Percentiles rank a stretch among this genome's conserved stretches.
Conservation (phyloP, 2,797 vertebrate species). For the Melanotaenia parkinsoni region DNA sequence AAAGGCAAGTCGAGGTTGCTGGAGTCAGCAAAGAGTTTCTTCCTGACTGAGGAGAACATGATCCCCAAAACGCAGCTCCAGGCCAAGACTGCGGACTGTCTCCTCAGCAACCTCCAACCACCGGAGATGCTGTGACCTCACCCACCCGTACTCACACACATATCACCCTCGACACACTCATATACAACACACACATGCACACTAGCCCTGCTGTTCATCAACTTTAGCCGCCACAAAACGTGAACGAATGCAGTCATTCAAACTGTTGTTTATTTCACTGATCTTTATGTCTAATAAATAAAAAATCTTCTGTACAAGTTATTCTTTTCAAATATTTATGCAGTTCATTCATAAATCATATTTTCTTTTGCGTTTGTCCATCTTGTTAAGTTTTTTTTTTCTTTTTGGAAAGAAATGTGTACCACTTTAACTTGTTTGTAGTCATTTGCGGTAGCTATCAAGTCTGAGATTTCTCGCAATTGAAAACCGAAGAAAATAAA, state of each 20-base stretch:
- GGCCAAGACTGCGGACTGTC: constrained; percentile 63
- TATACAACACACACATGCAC: neutral
- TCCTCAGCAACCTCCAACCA: constrained; percentile 47
- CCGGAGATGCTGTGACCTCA: constrained; percentile 37
- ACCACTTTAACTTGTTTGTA: too few species aligned
- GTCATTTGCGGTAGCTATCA: too few species aligned
- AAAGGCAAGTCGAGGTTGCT: constrained; percentile 33
- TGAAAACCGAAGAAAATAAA: constrained; percentile 21
- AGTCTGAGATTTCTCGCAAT: neutral
- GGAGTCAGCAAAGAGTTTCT: constrained; percentile 68
- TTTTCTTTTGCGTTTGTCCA: neutral
- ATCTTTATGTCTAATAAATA: neutral
- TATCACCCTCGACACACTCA: constrained; percentile 6
- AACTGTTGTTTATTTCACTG: neutral
- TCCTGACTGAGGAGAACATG: constrained; percentile 78
- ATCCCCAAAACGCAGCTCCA: constrained; percentile 58
- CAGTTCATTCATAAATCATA: neutral
- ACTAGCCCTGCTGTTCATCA: neutral
- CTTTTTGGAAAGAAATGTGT: too few species aligned
- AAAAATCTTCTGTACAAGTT: neutral
- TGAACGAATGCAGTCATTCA: neutral
- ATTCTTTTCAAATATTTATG: neutral
- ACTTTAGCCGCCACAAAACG: neutral
- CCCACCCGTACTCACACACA: neutral
- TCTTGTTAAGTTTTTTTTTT: neutral